Base-by-base conservation (phyloP, 2,113 vertebrate genomes). In the Grallaria varia region DNA sequence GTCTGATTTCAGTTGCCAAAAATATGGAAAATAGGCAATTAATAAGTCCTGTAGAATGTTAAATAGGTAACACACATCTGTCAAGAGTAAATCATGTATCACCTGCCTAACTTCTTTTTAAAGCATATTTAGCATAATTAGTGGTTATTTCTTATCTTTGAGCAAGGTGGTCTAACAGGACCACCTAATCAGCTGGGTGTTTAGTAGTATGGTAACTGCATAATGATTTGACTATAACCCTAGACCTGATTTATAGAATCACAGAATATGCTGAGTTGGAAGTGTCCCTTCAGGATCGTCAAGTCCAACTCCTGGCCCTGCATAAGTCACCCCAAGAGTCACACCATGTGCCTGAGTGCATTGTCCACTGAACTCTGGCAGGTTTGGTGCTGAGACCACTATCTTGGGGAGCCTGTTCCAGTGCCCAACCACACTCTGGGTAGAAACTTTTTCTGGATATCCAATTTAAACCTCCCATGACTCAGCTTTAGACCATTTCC, bases 391-490 rank as follows among this genome's bases (percentile, higher is more conserved):
- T 73, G 31, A 66, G 42, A 58, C 22, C 12, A 4, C 23, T 59
- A 44, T 33, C 8, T 7, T 52, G 15, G 12, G 33, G 19, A 66
- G 14, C 22, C 33, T 50, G 5, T 59, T 59, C 13, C 10, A 50
- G n/a, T 47, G 10, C 31, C n/a, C 31, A 33, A 0, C 1, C 0
- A 11, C 19, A 4, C 31, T 28, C 15, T 37, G 23, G 3, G 15
- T 67, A 17, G 66, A 74, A 59, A 20, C 33, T 3, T 73, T 9
- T 11, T 59, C 44, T 14, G 10, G 1, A 6, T 73, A 33, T 24
- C 12, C 27, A 37, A 3, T 27, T 22, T 80, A 42, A 66, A 31
- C 12, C 3, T 81, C 11, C 22, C 14, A 22, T 42, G 9, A 19
- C 22, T 73, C 44, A 66, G 27, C 42, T 44, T 50, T 18, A 10